Conservation (phyloP, 2,888 invertebrate genomes). For the Drosophila infuscata region DNA sequence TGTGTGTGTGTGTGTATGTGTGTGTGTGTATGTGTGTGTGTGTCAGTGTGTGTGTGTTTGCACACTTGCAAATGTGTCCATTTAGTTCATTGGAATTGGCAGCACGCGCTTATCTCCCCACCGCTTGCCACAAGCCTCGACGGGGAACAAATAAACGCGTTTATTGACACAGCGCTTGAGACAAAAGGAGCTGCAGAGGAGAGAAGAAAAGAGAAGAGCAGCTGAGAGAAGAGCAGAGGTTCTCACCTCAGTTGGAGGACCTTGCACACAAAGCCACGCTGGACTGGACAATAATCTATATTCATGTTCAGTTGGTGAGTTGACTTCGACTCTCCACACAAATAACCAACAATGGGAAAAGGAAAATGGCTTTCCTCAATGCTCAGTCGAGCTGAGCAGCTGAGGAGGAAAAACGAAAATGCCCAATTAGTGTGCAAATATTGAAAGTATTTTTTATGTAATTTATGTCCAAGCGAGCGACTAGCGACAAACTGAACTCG, state of each 20-base stretch:
- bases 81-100: conserved; percentile 75
- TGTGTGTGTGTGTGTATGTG: conserved; percentile 10
- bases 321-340: conserved; percentile 19
- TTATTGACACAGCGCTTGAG: conserved; percentile 75
- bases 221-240: neutral
- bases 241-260: conserved; percentile 2
- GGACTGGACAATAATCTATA: conserved; percentile 70
- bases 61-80: conserved; percentile 57
- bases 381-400: conserved; percentile 46
- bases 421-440: conserved; percentile 78
- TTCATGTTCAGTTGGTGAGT: conserved; percentile 57
- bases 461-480: conserved; percentile 37
- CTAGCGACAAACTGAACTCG: conserved; percentile 9
- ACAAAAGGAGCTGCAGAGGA: conserved; percentile 41
- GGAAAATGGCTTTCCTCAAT: conserved; percentile 51
- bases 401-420: conserved; percentile 27
- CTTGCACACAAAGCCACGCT: conserved; percentile 11
- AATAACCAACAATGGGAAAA: conserved; percentile 3
- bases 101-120: conserved; percentile 49
- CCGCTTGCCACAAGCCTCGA: neutral
- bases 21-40: neutral
- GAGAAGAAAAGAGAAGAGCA: neutral
- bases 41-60: conserved; percentile 13
- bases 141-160: conserved; percentile 66
- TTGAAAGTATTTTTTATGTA: conserved; percentile 64